Base-by-base conservation (phyloP, 2,113 vertebrate genomes). In the Hippocampus zosterae region DNA sequence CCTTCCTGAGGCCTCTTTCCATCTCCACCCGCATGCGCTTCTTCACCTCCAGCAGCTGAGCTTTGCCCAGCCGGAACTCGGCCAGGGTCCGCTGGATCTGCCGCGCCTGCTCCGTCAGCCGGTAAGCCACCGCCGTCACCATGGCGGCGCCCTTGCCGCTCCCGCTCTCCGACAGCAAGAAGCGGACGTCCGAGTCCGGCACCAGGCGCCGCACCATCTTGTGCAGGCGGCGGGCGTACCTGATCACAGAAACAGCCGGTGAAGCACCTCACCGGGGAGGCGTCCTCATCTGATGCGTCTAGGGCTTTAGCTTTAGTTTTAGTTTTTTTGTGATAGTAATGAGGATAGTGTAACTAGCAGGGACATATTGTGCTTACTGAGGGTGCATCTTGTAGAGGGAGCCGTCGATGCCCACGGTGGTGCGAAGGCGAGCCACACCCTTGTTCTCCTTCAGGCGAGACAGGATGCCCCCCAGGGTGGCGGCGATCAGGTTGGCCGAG, bases 321-420 rank as follows among this genome's bases (percentile, higher is more conserved):
- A n/a, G 29, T 5, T 62, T 25, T 25, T 60, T 62, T 62, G 29
- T 16, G 4, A 62, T 29, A 18, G 19, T 37, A 37, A 11, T 62
- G 62, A 37, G 33, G 33, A 37, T 6, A 37, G 1, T 9, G 3
- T 33, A 15, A 21, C 6, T 52, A 52, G 5, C 6, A 1, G 50
- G 19, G 50, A 52, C 29, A 21, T 37, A 37, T 63, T 12, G 13
- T 48, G 94, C 97, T 97, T 90, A 99, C 97, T 99, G 97, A 7
- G 97, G 97, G 66, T 99, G 97, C 91, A 93, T 98, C 92, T 99
- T 99, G 94, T 99, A 99, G 79, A 99, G 94, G 9, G 97, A 98
- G 0, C 97, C 97, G 0, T 99, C 97, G 0, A 99, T 95, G 29
- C 96, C 97, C 71, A 99, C 95, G 0, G 97, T 99, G 80, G 95